Percentiles rank a stretch among this genome's conserved stretches.
phyloP scores from a whole-genome alignment of 2,113 vertebrate species.

The Hippocampus zosterae region DNA sequence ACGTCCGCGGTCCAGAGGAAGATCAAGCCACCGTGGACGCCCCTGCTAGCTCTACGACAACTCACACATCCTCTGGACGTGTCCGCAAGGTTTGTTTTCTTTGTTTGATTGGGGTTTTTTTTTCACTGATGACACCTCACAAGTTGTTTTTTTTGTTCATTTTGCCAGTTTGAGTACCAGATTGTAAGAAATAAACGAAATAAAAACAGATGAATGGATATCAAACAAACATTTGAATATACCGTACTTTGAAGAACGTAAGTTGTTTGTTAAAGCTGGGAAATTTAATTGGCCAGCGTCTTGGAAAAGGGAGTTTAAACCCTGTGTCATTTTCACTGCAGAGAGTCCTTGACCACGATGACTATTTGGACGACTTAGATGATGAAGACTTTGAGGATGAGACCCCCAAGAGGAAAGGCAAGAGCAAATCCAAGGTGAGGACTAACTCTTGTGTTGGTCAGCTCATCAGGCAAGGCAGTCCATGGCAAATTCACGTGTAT shows the following conservation, averaged over 20 bases:
- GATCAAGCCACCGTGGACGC: conserved; percentile 83
- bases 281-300: background rate
- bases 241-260: background rate
- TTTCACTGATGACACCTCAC: background rate
- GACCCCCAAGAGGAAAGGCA: conserved; percentile 88
- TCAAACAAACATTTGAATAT: background rate
- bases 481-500: too few species aligned
- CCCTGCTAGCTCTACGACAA: conserved; percentile 70
- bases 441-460: too few species aligned
- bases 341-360: conserved; percentile 93
- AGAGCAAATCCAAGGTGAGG: conserved; percentile 91
- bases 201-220: background rate
- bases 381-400: conserved; percentile 97
- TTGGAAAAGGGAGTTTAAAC: background rate
- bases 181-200: background rate
- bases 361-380: conserved; percentile 92
- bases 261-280: background rate
- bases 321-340: conserved; percentile 38
- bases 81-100: conserved; percentile 77
- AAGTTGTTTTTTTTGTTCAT: background rate
- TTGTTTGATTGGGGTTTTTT: background rate
- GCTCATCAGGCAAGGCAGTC: background rate
- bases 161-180: background rate
- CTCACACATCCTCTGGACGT: conserved; percentile 76
- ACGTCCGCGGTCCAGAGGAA: conserved; percentile 76